phyloP scores from a whole-genome alignment of 2,797 vertebrate species.

The Enteromius paludinosus region DNA sequence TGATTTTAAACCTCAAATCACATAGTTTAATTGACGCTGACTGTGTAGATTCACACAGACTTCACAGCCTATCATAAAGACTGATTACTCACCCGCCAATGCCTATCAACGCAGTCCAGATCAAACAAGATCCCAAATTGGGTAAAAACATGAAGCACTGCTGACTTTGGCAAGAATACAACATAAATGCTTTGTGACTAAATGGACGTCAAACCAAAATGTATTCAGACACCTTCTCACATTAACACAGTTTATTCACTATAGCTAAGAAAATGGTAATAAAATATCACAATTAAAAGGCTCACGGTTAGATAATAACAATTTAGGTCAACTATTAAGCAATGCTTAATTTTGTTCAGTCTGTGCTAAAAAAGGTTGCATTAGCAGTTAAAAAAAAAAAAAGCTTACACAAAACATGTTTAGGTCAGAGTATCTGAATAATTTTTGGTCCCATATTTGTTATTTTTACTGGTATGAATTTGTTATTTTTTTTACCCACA shows the following conservation, averaged over 20 bases:
- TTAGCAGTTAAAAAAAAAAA: no score
- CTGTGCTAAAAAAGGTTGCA: no score
- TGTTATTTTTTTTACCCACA: background rate
- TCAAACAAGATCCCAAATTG: conserved; percentile 16
- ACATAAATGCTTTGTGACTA: conserved; percentile 14
- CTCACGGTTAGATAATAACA: background rate
- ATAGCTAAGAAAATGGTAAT: no score
- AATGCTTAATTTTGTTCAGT: background rate
- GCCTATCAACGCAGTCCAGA: conserved; percentile 37
- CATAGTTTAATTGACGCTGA: conserved; percentile 78
- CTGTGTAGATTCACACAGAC: conserved; percentile 71
- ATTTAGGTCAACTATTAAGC: background rate
- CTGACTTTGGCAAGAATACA: background rate
- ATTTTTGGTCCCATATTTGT: no score
- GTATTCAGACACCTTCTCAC: no score
- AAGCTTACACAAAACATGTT: no score
- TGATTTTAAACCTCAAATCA: conserved; percentile 75
- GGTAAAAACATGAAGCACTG: conserved; percentile 13
- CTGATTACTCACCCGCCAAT: conserved; percentile 28
- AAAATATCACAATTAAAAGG: no score
- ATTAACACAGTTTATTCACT: no score
- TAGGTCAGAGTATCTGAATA: no score
- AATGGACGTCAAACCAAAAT: background rate
- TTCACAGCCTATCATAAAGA: conserved; percentile 51
- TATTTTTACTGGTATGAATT: no score